Evolutionary conservation across 2,113 vertebrate species (phyloP).

Genomic region (Heterocephalus glaber): DNA sequence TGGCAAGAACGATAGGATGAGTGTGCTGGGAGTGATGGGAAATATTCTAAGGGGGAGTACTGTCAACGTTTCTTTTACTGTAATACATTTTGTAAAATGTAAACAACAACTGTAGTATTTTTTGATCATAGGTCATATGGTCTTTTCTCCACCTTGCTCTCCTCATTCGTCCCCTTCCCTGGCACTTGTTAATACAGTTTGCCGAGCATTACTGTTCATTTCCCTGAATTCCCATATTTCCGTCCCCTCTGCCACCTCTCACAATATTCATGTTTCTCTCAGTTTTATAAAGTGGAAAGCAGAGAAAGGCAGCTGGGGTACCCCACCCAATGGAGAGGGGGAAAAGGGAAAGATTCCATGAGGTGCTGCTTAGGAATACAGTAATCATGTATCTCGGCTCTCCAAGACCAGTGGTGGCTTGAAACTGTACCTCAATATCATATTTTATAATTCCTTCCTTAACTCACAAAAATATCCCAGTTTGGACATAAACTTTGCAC

Average conservation of each 20-base stretch:
- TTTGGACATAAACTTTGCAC: conserved; percentile 4
- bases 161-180: not conserved
- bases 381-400: not conserved
- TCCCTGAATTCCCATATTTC: not conserved
- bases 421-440: not conserved
- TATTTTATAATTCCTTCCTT: not conserved
- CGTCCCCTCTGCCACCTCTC: not conserved
- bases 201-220: not conserved
- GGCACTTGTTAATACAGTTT: not conserved
- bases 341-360: conserved; percentile 7
- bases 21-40: not conserved
- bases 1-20: not conserved
- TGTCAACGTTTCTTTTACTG: not conserved
- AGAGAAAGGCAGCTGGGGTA: not conserved
- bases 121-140: not conserved
- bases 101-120: not conserved
- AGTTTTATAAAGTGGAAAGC: not conserved
- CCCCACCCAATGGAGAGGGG: not conserved
- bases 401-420: not conserved
- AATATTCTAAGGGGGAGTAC: not conserved
- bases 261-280: not conserved
- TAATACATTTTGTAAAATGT: not conserved
- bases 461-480: not conserved
- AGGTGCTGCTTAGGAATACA: not conserved
- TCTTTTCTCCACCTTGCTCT: not conserved